These are phyloP conservation scores for Corythornis madagascariensis DNA, from an alignment of 2,113 vertebrate species.

Conservation along the genomic window DNA sequence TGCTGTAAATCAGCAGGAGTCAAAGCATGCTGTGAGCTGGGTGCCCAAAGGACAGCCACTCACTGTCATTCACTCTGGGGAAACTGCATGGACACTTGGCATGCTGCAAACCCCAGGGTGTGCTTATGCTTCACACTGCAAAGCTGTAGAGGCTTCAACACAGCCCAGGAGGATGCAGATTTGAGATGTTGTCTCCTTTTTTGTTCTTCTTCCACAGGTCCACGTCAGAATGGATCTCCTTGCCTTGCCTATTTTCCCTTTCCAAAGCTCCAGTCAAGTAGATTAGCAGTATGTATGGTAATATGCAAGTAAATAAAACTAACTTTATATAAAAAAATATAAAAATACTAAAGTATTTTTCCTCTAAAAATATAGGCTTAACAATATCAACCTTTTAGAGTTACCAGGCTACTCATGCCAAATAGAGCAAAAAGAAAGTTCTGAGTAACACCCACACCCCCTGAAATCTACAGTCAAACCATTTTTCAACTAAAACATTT, in stretches of 20 bases:
- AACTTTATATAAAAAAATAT: neutral
- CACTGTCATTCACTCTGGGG: neutral
- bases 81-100: neutral
- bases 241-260: neutral
- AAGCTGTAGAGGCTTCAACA: neutral
- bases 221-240: neutral
- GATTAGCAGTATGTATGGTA: neutral
- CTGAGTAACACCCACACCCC: rapidly evolving
- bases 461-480: neutral
- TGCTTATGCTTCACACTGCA: neutral
- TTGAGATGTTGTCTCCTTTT: neutral
- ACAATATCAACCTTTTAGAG: neutral
- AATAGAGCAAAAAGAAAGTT: neutral
- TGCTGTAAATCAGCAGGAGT: neutral
- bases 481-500: neutral
- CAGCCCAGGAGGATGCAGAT: neutral
- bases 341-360: neutral
- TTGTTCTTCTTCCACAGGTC: neutral
- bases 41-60: neutral
- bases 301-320: neutral
- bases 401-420: neutral
- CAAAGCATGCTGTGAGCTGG: neutral
- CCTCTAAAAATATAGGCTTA: neutral
- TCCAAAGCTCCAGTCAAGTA: neutral
- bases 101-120: neutral